phyloP scores from a whole-genome alignment of 2,888 invertebrate species.

The Odontocolon sp. region DNA sequence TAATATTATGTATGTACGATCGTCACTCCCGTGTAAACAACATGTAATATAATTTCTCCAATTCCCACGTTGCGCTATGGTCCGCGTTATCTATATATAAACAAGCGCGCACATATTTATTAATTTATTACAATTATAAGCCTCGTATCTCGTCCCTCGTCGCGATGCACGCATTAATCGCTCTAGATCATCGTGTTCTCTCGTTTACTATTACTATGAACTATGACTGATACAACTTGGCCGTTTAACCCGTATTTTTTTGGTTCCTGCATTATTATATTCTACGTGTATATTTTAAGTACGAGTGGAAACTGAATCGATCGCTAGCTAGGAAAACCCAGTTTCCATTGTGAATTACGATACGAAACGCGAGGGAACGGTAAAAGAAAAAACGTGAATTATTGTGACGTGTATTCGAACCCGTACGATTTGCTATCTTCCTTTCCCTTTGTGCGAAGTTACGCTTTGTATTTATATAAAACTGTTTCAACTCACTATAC shows the following conservation, averaged over 20 bases:
- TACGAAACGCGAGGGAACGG: background rate
- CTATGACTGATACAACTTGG: constrained; percentile 45
- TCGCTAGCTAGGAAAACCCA: background rate
- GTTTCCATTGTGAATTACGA: background rate
- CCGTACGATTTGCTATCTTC: background rate
- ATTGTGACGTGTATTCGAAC: background rate
- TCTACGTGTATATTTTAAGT: constrained; percentile 3
- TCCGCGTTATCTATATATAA: constrained; percentile 31
- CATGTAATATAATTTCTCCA: constrained; percentile 49
- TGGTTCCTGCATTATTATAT: constrained; percentile 45
- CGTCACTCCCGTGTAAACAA: constrained; percentile 36
- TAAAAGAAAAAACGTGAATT: background rate
- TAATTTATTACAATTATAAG: constrained; percentile 65
- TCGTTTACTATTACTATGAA: constrained; percentile 18
- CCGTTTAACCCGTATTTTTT: constrained; percentile 49
- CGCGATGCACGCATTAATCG: constrained; percentile 41
- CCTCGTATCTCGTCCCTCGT: constrained; percentile 21
- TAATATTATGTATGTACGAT: constrained; percentile 20
- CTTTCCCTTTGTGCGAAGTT: constrained; percentile 25
- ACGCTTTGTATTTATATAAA: constrained; percentile 47
- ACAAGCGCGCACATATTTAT: constrained; percentile 55
- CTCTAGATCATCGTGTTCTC: constrained; percentile 42
- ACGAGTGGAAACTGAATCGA: background rate
- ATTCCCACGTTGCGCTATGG: constrained; percentile 51
- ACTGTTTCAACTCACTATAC: constrained; percentile 9